phyloP scores from a whole-genome alignment of 2,113 vertebrate genomes.

The Rhynchomys soricoides region DNA sequence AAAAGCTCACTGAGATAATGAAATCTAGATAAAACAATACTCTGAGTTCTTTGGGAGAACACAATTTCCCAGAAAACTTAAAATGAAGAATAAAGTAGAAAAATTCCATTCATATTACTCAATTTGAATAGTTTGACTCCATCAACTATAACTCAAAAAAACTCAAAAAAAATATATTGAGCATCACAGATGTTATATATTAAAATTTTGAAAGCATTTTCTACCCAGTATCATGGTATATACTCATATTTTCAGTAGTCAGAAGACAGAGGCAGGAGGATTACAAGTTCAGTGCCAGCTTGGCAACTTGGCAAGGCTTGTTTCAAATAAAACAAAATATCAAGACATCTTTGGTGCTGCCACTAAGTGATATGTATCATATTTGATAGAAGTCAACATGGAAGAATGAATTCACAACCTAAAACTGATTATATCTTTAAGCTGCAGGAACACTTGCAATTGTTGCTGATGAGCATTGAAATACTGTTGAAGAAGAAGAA shows the following conservation, averaged over 20 bases:
- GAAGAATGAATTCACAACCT: not conserved
- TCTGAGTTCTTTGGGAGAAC: not conserved
- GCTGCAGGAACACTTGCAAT: not conserved
- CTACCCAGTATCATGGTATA: no score
- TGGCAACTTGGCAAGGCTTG: not conserved
- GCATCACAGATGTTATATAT: not conserved
- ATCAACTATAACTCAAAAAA: no score
- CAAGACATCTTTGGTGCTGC: not conserved
- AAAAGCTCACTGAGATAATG: not conserved
- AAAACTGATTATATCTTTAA: not conserved
- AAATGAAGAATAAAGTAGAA: not conserved
- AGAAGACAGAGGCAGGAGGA: not conserved
- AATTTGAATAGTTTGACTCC: not conserved
- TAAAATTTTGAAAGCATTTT: not conserved
- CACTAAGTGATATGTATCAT: not conserved
- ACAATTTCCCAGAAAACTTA: slow-evolving; percentile 27
- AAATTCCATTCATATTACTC: not conserved
- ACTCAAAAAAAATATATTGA: not conserved
- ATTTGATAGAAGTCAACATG: not conserved
- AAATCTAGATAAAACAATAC: slow-evolving; percentile 34
- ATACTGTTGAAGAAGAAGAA: not conserved
- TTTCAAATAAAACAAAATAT: not conserved
- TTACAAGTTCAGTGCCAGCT: not conserved
- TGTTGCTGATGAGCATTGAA: not conserved
- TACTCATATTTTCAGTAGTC: not conserved